Evolutionary conservation across 2,888 invertebrate species (phyloP).

Genomic region (Dolichomitus sp.): DNA sequence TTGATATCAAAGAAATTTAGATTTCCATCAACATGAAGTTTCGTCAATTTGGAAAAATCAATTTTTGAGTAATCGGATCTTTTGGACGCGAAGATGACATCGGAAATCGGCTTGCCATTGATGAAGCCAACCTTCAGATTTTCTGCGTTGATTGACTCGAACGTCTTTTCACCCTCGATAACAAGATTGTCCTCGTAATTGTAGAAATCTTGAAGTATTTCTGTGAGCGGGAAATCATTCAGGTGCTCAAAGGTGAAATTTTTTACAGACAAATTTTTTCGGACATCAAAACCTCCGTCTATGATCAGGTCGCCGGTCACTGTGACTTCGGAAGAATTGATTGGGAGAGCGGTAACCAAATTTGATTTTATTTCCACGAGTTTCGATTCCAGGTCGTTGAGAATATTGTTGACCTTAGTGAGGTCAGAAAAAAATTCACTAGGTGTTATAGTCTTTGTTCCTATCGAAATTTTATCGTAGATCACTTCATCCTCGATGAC

Average conservation of each 20-base stretch:
- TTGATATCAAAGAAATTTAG: constrained; percentile 85
- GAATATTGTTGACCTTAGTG: neutral
- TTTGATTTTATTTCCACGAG: constrained; percentile 68
- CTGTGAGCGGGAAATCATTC: constrained; percentile 76
- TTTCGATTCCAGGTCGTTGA: constrained; percentile 60
- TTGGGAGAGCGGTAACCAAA: constrained; percentile 55
- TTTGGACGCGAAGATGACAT: constrained; percentile 79
- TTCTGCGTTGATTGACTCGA: constrained; percentile 74
- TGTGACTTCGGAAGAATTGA: constrained; percentile 56
- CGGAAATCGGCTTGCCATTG: constrained; percentile 78
- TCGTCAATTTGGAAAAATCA: constrained; percentile 74
- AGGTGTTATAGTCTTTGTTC: constrained; percentile 44
- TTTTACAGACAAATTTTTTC: constrained; percentile 76
- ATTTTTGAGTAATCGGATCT: constrained; percentile 72
- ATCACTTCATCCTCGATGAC: constrained; percentile 62
- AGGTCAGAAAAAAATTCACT: constrained; percentile 64
- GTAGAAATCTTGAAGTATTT: constrained; percentile 76
- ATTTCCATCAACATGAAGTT: constrained; percentile 70
- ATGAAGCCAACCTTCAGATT: constrained; percentile 76
- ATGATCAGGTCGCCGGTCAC: constrained; percentile 77
- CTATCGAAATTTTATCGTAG: constrained; percentile 66
- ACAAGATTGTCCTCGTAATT: constrained; percentile 70
- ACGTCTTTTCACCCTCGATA: constrained; percentile 72
- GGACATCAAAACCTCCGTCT: constrained; percentile 80
- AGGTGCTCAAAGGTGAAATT: constrained; percentile 77